Conservation (phyloP, 2,113 vertebrate species). For the Micromys minutus region DNA sequence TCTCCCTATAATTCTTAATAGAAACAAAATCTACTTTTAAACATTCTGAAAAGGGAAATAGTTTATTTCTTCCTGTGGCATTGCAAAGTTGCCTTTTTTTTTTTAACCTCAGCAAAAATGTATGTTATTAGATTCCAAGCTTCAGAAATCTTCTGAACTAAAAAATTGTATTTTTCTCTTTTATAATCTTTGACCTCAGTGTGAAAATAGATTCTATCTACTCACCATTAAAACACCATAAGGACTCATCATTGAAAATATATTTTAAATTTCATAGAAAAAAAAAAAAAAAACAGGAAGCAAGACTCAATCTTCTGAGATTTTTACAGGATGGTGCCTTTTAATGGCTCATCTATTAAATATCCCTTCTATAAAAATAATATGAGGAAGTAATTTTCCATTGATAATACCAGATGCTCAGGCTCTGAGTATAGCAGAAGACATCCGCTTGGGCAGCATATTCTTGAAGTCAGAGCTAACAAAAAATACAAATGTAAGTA, state of each 20-base stretch:
- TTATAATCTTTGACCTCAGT: slow-evolving; percentile 40
- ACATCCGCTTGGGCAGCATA: neutral
- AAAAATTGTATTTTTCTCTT: slow-evolving; percentile 39
- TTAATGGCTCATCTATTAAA: slow-evolving; percentile 37
- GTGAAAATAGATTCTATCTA: slow-evolving; percentile 29
- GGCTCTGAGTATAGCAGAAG: neutral
- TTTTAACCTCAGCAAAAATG: slow-evolving; percentile 39
- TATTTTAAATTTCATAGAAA: neutral
- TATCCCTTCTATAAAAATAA: slow-evolving; percentile 1
- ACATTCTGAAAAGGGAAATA: neutral
- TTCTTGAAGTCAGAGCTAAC: neutral
- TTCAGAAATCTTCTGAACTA: neutral
- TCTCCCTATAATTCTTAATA: neutral
- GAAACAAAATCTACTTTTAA: slow-evolving; percentile 15
- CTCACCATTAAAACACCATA: slow-evolving; percentile 11
- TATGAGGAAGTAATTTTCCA: neutral
- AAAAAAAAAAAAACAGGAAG: neutral
- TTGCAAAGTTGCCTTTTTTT: neutral
- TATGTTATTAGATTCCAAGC: neutral
- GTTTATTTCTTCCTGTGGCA: neutral
- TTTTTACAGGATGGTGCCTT: neutral
- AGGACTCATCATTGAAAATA: slow-evolving; percentile 35
- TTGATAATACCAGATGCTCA: neutral
- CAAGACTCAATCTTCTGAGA: neutral
- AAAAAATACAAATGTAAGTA: neutral